phyloP scores from a whole-genome alignment of 2,888 invertebrate genomes.

The Acheta domesticus region DNA sequence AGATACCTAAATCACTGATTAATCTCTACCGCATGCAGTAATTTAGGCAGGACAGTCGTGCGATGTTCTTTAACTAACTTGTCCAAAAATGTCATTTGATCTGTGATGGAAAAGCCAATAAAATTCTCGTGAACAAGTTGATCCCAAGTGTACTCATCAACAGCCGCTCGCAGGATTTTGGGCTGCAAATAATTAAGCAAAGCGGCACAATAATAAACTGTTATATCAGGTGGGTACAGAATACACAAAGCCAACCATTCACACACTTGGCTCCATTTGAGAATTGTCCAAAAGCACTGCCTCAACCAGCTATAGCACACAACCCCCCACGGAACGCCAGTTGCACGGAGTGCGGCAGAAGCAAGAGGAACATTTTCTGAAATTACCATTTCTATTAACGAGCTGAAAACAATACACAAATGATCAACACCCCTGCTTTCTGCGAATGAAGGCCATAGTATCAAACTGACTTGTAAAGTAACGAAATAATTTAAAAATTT shows the following conservation, averaged over 20 bases:
- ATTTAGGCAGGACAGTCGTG: constrained; percentile 20
- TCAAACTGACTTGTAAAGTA: constrained; percentile 24
- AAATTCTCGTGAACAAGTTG: constrained; percentile 22
- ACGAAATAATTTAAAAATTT: constrained; percentile 26
- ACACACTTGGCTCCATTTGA: constrained; percentile 34
- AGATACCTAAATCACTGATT: too few species aligned
- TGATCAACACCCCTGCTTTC: not conserved
- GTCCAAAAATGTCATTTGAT: constrained; percentile 32
- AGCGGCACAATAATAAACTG: constrained; percentile 33
- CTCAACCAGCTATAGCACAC: constrained; percentile 31
- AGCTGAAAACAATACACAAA: constrained; percentile 28
- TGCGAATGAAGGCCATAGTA: constrained; percentile 30
- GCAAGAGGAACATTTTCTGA: constrained; percentile 30
- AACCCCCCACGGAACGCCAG: constrained; percentile 31
- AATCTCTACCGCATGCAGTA: not conserved
- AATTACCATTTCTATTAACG: constrained; percentile 30
- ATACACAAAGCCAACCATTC: constrained; percentile 32
- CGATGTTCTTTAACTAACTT: constrained; percentile 31
- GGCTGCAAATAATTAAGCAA: constrained; percentile 33
- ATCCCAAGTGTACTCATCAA: constrained; percentile 26
- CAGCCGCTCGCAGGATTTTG: constrained; percentile 27
- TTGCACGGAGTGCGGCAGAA: constrained; percentile 29
- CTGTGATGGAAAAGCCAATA: constrained; percentile 27
- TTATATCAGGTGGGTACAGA: constrained; percentile 31
- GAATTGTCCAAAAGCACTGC: constrained; percentile 34